A percentile compares a stretch with the other conserved stretches of the same genome.
phyloP scores from a whole-genome alignment of 2,113 vertebrate species.

The Trematomus loennbergii region DNA sequence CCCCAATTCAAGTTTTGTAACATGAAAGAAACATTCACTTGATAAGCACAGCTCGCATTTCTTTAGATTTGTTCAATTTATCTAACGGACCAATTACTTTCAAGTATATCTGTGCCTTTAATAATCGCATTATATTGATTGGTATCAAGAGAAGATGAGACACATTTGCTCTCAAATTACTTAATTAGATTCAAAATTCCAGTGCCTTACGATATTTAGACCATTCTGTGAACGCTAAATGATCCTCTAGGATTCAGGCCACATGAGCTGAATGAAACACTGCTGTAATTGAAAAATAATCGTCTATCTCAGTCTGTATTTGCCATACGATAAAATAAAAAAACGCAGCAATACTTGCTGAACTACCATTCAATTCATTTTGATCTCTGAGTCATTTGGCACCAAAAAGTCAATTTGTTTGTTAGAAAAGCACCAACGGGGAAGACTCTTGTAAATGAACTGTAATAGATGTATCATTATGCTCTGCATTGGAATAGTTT shows the following conservation, averaged over 20 bases:
- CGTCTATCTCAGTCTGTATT: conserved; percentile 76
- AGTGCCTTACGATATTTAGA: conserved; percentile 82
- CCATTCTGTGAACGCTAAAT: conserved; percentile 54
- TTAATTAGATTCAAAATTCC: conserved; percentile 73
- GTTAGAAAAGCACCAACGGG: conserved; percentile 81
- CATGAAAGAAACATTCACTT: background rate
- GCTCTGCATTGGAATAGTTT: conserved; percentile 79
- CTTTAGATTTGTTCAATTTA: conserved; percentile 43
- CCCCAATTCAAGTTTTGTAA: conserved; percentile 38
- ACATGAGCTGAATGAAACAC: conserved; percentile 32
- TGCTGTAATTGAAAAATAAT: conserved; percentile 20
- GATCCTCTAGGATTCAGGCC: conserved; percentile 38
- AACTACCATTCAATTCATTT: conserved; percentile 43
- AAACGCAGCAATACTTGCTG: conserved; percentile 46
- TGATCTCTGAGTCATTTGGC: conserved; percentile 58
- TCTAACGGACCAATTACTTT: conserved; percentile 63
- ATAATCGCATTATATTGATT: conserved; percentile 51
- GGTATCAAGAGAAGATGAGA: conserved; percentile 44
- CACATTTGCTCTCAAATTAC: background rate
- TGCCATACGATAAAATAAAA: conserved; percentile 63
- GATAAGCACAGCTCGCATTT: conserved; percentile 49
- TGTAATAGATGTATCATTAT: conserved; percentile 78
- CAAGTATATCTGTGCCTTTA: conserved; percentile 80
- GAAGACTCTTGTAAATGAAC: conserved; percentile 80
- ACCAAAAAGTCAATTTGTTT: conserved; percentile 63